Evolutionary conservation across 2,888 invertebrate species (phyloP).

Genomic region (Acanthoscelides obtectus): DNA sequence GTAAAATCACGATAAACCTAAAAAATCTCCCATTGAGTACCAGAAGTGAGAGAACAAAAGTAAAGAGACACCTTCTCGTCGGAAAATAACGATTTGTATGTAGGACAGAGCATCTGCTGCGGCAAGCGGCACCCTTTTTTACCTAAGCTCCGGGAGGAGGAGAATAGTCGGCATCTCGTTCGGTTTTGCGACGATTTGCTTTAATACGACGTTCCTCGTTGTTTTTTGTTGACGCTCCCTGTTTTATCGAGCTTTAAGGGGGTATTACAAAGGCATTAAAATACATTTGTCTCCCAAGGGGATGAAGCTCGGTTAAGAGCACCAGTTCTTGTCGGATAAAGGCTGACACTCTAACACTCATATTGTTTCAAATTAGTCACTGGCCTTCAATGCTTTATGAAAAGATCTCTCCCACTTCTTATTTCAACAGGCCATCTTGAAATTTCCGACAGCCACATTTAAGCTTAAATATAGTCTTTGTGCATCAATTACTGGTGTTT

Average conservation of each 20-base stretch:
- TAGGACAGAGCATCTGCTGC: background rate
- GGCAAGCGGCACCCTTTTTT: background rate
- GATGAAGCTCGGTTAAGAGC: background rate
- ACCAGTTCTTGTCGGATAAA: background rate
- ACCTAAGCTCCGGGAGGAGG: background rate
- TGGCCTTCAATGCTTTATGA: too few relatives aligned
- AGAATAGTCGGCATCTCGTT: background rate
- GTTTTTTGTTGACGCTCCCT: background rate
- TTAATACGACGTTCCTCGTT: background rate
- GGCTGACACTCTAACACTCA: background rate
- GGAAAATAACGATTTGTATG: background rate
- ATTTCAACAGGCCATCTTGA: too few relatives aligned
- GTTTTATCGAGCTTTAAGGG: background rate
- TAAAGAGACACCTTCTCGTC: background rate
- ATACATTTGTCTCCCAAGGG: background rate
- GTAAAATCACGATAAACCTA: too few relatives aligned
- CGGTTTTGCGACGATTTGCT: background rate
- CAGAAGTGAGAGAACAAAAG: background rate
- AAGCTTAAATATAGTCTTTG: too few relatives aligned
- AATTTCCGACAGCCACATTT: too few relatives aligned
- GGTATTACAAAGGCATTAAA: background rate
- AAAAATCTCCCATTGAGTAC: too few relatives aligned
- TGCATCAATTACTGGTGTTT: too few relatives aligned
- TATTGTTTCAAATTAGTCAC: too few relatives aligned
- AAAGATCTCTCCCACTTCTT: too few relatives aligned